Percentiles rank a stretch among this genome's conserved stretches.
These are phyloP conservation scores for Sphaeridia pumilis DNA, from an alignment of 2,888 invertebrate genomes.

Conservation along the genomic window DNA sequence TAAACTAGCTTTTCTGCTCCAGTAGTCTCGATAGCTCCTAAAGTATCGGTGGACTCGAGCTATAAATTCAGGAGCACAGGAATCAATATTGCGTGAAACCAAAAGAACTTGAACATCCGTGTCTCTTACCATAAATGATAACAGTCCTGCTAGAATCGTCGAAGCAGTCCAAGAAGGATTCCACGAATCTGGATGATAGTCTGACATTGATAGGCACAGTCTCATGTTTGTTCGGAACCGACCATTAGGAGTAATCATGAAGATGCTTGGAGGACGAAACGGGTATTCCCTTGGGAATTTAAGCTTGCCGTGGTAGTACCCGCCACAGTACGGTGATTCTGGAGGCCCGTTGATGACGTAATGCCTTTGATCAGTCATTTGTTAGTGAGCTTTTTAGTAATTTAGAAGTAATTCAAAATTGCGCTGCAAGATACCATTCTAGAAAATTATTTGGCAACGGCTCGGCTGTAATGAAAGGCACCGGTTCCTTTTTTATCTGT, in stretches of 20 bases:
- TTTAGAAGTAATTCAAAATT: background rate
- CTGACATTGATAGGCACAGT: constrained; percentile 50
- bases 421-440: constrained; percentile 43
- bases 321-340: constrained; percentile 79
- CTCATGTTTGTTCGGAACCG: constrained; percentile 40
- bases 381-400: background rate
- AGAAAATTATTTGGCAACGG: constrained; percentile 47
- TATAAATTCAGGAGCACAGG: constrained; percentile 37
- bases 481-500: constrained; percentile 46
- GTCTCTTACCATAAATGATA: constrained; percentile 45
- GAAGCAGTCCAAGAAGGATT: constrained; percentile 46
- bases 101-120: background rate
- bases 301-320: constrained; percentile 49
- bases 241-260: constrained; percentile 50
- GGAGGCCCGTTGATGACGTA: constrained; percentile 94
- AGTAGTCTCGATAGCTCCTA: constrained; percentile 45
- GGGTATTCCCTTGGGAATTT: constrained; percentile 48
- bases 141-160: constrained; percentile 47
- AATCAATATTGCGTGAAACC: background rate
- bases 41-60: constrained; percentile 47
- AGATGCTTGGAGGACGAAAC: constrained; percentile 46
- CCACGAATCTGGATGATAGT: constrained; percentile 52
- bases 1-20: constrained; percentile 39
- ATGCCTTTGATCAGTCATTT: constrained; percentile 50
- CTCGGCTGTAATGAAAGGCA: constrained; percentile 45